Evolutionary conservation across 2,888 invertebrate species (phyloP), one percentile per base, ranked within the genome.

Genomic region (Parasteatoda lunata): DNA sequence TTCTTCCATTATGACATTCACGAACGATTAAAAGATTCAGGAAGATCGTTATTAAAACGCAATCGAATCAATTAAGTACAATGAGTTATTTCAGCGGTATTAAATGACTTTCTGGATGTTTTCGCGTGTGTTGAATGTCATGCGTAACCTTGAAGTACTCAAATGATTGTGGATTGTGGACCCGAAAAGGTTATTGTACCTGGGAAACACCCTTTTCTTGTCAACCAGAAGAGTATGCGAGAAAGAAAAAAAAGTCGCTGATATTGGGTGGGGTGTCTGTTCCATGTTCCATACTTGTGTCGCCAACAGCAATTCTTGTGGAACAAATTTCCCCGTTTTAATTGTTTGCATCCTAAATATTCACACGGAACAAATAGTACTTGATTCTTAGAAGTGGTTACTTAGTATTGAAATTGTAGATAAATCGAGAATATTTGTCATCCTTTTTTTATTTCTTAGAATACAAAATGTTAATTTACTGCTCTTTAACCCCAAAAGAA

Each of bases 121-220:
- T 59, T 13, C 59, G 4, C 8, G 59, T n/a, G 9, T 59, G 59
- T 59, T n/a, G 5, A 59, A n/a, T 59, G 59, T 59, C 59, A n/a
- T 59, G 69, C 47, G 54, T 68, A 45, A 51, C 8, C 72, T 70
- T 13, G 13, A n/a, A 69, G 48, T 70, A n/a, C 30, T 30, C 30
- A 30, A 30, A 30, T 30, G 30, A 30, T 30, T 30, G 30, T 30
- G 30, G 30, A 30, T 70, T 68, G 71, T 80, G 85, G 85, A 85
- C 85, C 84, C 70, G 80, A 80, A 85, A 77, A 85, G 80, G 85
- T 80, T 80, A 71, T 69, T 71, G 80, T 71, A 71, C 80, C 75
- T 59, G 84, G 78, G 76, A 80, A 80, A 75, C 85, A 71, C 85
- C 85, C 80, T 78, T 49, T 6, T 51, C 15, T 6, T 52, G 64